Percentiles rank a stretch among this genome's conserved stretches.
Conservation (phyloP, 2,797 vertebrate genomes). For the Sebastes hubbsi region DNA sequence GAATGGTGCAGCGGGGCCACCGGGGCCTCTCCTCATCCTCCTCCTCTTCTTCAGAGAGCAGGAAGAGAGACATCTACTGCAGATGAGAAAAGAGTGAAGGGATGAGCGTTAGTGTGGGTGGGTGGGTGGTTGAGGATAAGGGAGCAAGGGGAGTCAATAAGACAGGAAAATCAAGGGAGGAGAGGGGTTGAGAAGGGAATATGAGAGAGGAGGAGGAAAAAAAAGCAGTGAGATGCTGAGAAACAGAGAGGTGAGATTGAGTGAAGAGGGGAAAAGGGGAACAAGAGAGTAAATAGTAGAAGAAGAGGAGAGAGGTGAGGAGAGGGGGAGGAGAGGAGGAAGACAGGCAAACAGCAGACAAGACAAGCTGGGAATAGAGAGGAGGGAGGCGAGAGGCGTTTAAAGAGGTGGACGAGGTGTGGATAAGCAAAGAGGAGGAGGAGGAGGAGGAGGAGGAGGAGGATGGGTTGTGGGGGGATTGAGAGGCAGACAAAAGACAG, state of each 20-base stretch:
- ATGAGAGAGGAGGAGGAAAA: not conserved
- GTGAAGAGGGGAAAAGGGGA: slow-evolving; percentile 34
- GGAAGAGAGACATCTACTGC: slow-evolving; percentile 23
- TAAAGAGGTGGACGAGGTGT: slow-evolving; percentile 45
- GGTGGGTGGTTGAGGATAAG: not conserved
- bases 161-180: slow-evolving; percentile 22
- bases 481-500: not conserved
- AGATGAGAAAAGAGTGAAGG: slow-evolving; percentile 12
- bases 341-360: slow-evolving; percentile 42
- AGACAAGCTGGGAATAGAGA: slow-evolving; percentile 47
- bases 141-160: slow-evolving; percentile 32
- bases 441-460: not conserved
- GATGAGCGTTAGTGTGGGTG: slow-evolving; percentile 7
- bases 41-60: slow-evolving; percentile 5
- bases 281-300: slow-evolving; percentile 28
- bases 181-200: not conserved
- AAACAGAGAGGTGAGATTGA: slow-evolving; percentile 35
- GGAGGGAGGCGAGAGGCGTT: slow-evolving; percentile 35
- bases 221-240: slow-evolving; percentile 3
- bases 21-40: slow-evolving; percentile 3
- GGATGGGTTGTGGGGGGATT: not conserved
- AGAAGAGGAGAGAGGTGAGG: slow-evolving; percentile 3
- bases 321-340: not conserved
- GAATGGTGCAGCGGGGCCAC: slow-evolving; percentile 6
- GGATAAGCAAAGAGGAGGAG: slow-evolving; percentile 37